Conservation (phyloP, 2,888 invertebrate genomes). For the Silvanus unidentatus region DNA sequence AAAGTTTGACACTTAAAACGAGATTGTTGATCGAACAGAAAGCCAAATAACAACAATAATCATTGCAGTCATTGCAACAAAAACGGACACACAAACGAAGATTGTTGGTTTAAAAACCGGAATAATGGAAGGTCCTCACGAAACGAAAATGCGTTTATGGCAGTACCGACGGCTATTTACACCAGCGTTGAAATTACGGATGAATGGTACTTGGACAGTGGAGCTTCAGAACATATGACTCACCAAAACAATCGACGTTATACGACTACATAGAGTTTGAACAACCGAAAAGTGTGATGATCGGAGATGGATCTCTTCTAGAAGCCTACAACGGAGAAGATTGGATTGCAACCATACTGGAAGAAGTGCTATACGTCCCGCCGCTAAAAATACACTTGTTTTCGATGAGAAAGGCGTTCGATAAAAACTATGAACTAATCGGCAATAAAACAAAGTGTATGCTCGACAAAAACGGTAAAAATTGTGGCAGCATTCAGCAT, state of each 20-base stretch:
- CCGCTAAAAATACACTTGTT: background rate
- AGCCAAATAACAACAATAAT: no score
- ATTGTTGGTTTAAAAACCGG: background rate
- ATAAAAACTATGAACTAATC: slow-evolving; percentile 1
- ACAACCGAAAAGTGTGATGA: slow-evolving; percentile 3
- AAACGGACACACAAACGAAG: slow-evolving; percentile 1
- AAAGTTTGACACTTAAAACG: no score
- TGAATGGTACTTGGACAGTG: slow-evolving; percentile 6
- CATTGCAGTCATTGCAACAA: no score
- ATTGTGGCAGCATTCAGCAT: no score
- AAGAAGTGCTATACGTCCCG: slow-evolving; percentile 3
- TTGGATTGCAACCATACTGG: slow-evolving; percentile 6
- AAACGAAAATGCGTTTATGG: slow-evolving; percentile 5
- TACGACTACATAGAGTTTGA: background rate
- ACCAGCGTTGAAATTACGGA: background rate
- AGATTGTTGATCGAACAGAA: no score
- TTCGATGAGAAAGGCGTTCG: background rate
- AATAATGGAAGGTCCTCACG: background rate
- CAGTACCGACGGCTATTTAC: background rate
- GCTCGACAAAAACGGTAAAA: slow-evolving; percentile 3
- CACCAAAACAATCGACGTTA: slow-evolving; percentile 1
- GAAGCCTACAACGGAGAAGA: slow-evolving; percentile 3
- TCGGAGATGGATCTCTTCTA: slow-evolving; percentile 5
- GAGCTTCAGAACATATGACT: slow-evolving; percentile 9
- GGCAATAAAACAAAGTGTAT: slow-evolving; percentile 5